Percentiles rank a stretch among this genome's conserved stretches.
phyloP scores from a whole-genome alignment of 2,888 invertebrate genomes.

The Mythimna albipuncta region DNA sequence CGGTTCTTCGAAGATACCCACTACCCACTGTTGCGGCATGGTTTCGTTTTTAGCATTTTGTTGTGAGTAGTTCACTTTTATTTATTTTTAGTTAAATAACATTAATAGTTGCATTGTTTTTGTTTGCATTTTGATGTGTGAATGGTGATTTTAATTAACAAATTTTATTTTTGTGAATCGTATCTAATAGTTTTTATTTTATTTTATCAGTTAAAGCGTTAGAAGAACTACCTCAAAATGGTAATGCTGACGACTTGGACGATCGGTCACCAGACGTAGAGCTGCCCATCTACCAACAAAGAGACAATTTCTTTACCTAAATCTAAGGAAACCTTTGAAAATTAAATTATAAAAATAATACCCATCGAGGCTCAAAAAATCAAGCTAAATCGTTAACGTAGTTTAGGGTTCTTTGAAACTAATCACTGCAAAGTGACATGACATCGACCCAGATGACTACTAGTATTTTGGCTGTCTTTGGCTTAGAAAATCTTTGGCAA shows the following conservation, averaged over 20 bases:
- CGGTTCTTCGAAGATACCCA: conserved; percentile 81
- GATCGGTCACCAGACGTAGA: conserved; percentile 94
- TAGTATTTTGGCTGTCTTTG: conserved; percentile 40
- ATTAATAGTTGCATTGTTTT: conserved; percentile 71
- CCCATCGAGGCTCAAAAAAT: conserved; percentile 3
- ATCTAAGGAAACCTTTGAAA: conserved; percentile 8
- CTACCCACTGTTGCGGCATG: conserved; percentile 85
- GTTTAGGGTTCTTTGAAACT: conserved; percentile 1
- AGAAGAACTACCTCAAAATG: conserved; percentile 92
- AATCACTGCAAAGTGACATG: conserved; percentile 28
- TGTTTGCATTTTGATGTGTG: conserved; percentile 70
- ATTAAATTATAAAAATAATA: neutral
- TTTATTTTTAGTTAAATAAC: conserved; percentile 58
- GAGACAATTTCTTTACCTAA: conserved; percentile 95
- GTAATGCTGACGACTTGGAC: conserved; percentile 92
- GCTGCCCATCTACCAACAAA: conserved; percentile 96
- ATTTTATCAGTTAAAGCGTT: conserved; percentile 93
- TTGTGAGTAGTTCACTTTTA: conserved; percentile 85
- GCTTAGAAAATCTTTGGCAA: conserved; percentile 18
- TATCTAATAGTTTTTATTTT: conserved; percentile 37
- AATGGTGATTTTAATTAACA: conserved; percentile 52
- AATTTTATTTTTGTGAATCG: neutral
- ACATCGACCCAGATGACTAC: conserved; percentile 4
- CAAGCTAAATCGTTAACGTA: neutral
- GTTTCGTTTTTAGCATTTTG: conserved; percentile 88